Evolutionary conservation across 2,113 vertebrate genomes (phyloP), one percentile per base, ranked within the genome.

Genomic region (Sceloporus tristichus): DNA sequence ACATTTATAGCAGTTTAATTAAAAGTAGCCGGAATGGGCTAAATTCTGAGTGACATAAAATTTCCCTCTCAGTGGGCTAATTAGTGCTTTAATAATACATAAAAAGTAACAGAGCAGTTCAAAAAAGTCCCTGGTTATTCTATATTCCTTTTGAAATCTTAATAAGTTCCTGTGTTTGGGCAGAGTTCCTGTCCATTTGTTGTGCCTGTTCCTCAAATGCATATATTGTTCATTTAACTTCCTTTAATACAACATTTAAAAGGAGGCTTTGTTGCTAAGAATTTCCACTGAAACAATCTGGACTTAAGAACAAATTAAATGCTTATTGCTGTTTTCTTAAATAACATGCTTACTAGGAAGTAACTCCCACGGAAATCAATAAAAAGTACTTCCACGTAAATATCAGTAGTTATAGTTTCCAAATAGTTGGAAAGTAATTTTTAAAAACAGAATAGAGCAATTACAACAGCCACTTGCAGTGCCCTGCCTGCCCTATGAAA

Each of bases 61-160:
- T 74, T 88, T 59, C 2, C 79, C 23, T 77, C 79, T 94, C 84
- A 70, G 59, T 66, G 92, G 84, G 82, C 56, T 92, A 90, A 83
- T 79, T 79, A 29, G 27, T 82, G 84, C 29, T 88, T 85, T 71
- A 86, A 59, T 68, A 54, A 75, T 86, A 78, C 48, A 87, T 62
- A 34, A 86, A 62, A 89, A 89, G 71, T 62, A 90, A 80, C 78
- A 79, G 82, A 87, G 4, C 6, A 68, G 53, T 84, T 75, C 6
- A 74, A 89, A 94, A 48, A 85, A 88, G 88, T 79, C 19, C 82
- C 87, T 93, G 25, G 71, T 40, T 91, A 78, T 94, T 92, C 71
- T 4, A 9, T 83, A 78, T 84, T 91, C 90, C 16, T 76, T 62
- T 74, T 86, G 82, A 86, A 93, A 89, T 75, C 10, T 87, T 91